Base-by-base conservation (phyloP, 2,113 vertebrate species). In the Pedionomus torquatus region DNA sequence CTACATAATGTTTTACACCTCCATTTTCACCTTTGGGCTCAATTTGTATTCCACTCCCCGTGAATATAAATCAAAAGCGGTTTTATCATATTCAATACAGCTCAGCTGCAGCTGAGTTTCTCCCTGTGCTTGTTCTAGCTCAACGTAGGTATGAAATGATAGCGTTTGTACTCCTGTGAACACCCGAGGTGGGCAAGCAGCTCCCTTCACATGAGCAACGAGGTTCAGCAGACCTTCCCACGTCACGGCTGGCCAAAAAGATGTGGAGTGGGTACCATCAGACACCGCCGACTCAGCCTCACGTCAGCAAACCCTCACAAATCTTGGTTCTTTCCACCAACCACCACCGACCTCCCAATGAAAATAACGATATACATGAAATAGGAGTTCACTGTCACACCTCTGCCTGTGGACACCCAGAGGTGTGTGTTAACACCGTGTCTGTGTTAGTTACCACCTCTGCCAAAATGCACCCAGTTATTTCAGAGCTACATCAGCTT, bases 331-430 rank as follows among this genome's bases (percentile, higher is more conserved):
- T 31, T 57, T 55, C 33, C 41, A 11, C 10, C 57, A 9, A 6
- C 57, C 26, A 7, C 26, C 0, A 0, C 23, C 8, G 16, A 39
- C 44, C 57, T 69, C 41, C 35, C 61, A 23, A 4, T 2, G 10
- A 23, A 61, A 58, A 54, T 1, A 48, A 4, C 0, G 1, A 7
- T 0, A 0, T 8, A 10, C 17, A 66, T 11, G 2, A 31, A 65
- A 41, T 2, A 8, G 0, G 0, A 6, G 0, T 4, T 7, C 17
- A 1, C 23, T 13, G 23, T 15, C 35, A 8, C 6, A 13, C 9
- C 23, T 17, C 61, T 9, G 3, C 5, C 48, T 30, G 5, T 0
- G 7, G 82, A 31, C 58, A 13, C 61, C 7, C 19, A 1, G 7
- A 63, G 21, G 25, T 17, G 30, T 0, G 3, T n/a, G n/a, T n/a